These are phyloP conservation scores for Listrodromus nycthemerus DNA, from an alignment of 2,888 invertebrate genomes.

Conservation along the genomic window DNA sequence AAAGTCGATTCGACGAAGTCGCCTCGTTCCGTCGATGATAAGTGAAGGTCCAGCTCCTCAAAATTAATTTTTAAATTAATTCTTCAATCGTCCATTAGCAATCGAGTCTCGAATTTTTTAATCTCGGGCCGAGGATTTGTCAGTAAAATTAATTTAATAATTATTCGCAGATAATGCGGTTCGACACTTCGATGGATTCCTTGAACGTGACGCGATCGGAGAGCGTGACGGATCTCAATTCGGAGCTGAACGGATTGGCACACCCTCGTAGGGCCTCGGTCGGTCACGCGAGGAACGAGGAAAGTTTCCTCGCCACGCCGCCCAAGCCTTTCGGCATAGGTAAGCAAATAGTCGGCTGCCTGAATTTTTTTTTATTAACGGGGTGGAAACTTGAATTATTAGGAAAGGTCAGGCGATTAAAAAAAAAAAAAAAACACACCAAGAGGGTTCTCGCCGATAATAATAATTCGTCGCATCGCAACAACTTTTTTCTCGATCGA, in stretches of 20 bases:
- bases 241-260: conserved; percentile 85
- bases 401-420: no score
- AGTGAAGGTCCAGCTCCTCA: no score
- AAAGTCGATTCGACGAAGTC: no score
- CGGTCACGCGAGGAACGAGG: conserved; percentile 80
- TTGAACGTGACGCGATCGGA: conserved; percentile 92
- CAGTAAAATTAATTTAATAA: not conserved
- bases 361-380: conserved; percentile 76
- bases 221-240: conserved; percentile 93
- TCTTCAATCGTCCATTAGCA: not conserved
- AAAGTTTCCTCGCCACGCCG: conserved; percentile 85
- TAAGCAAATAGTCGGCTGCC: conserved; percentile 86
- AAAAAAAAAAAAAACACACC: no score
- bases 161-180: conserved; percentile 89
- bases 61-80: not conserved
- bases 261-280: conserved; percentile 79
- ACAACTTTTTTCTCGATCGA: no score
- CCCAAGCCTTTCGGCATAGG: conserved; percentile 94
- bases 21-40: no score
- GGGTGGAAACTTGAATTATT: no score
- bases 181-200: conserved; percentile 93
- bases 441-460: no score
- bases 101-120: not conserved
- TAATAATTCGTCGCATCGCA: no score
- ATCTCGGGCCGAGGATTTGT: not conserved